Evolutionary conservation across 2,888 invertebrate genomes (phyloP).

Genomic region (Polymixis lichenea): DNA sequence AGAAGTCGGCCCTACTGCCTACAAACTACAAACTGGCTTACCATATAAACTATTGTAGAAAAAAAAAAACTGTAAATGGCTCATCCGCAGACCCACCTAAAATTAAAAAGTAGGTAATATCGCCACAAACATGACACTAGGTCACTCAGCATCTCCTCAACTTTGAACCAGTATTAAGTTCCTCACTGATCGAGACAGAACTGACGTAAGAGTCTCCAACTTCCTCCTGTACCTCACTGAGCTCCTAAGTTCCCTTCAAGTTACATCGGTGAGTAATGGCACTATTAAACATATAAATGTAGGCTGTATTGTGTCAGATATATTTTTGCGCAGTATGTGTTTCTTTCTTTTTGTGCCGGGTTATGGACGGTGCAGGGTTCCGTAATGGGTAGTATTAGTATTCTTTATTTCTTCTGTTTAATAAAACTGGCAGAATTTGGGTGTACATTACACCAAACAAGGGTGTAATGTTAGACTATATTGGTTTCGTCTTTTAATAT

Average conservation of each 20-base stretch:
- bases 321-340: slow-evolving; percentile 43
- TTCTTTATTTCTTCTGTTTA: slow-evolving; percentile 13
- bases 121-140: slow-evolving; percentile 20
- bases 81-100: not conserved
- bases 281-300: slow-evolving; percentile 67
- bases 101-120: not conserved
- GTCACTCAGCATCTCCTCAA: slow-evolving; percentile 37
- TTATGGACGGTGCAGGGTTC: slow-evolving; percentile 12
- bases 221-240: slow-evolving; percentile 41
- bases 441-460: not conserved
- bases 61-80: too few species aligned
- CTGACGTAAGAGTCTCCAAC: slow-evolving; percentile 46
- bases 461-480: not conserved
- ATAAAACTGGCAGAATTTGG: not conserved
- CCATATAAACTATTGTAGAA: not conserved
- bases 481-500: not conserved
- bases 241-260: slow-evolving; percentile 49
- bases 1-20: not conserved
- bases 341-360: slow-evolving; percentile 20
- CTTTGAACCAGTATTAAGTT: slow-evolving; percentile 44
- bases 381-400: slow-evolving; percentile 25
- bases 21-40: not conserved
- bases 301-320: slow-evolving; percentile 57
- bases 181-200: slow-evolving; percentile 28
- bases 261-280: slow-evolving; percentile 67